These are phyloP conservation scores for Damaliscus lunatus DNA, from an alignment of 2,113 vertebrate genomes.

Conservation along the genomic window DNA sequence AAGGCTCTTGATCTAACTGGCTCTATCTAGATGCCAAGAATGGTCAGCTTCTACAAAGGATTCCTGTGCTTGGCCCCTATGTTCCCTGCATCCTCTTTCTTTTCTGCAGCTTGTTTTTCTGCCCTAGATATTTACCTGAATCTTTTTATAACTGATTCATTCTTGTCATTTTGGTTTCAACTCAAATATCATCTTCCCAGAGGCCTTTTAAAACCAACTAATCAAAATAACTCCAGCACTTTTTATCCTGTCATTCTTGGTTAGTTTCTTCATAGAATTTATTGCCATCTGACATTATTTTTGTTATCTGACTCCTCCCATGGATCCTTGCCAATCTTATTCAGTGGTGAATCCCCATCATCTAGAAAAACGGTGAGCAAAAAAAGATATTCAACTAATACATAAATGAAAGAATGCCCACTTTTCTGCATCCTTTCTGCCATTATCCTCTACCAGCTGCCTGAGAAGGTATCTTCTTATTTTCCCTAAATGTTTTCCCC, in stretches of 20 bases:
- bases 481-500: background rate
- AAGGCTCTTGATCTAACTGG: background rate
- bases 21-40: background rate
- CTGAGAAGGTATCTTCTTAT: background rate
- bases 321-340: background rate
- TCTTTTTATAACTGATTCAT: background rate
- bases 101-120: background rate
- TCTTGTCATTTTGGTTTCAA: background rate
- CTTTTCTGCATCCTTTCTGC: background rate
- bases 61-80: fast-evolving
- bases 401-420: background rate
- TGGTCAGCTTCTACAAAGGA: background rate
- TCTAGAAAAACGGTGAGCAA: background rate
- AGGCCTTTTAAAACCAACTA: background rate
- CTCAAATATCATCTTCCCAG: background rate
- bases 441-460: background rate
- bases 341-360: background rate
- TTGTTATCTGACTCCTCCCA: background rate
- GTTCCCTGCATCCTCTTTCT: background rate
- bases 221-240: background rate
- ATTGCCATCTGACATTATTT: background rate
- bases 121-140: background rate
- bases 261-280: background rate
- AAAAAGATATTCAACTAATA: background rate
- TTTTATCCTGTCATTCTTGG: background rate